Percentiles rank a stretch among this genome's conserved stretches.
phyloP scores from a whole-genome alignment of 1,140 invertebrate species.

The Heliconius hermathena region DNA sequence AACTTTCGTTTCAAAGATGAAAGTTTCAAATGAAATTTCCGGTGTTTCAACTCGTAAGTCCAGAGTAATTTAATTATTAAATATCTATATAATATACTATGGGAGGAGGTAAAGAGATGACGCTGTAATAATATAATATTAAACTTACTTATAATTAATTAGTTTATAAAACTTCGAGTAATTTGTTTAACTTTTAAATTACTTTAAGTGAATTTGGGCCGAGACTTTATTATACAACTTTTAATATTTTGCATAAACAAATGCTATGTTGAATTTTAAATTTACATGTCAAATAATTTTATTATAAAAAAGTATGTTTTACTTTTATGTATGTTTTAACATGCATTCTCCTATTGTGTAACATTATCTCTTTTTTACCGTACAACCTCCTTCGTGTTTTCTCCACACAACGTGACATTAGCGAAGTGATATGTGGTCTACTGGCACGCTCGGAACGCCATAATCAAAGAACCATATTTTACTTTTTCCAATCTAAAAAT shows the following conservation, averaged over 20 bases:
- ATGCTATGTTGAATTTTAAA: neutral
- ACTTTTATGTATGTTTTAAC: too few relatives aligned
- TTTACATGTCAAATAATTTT: neutral
- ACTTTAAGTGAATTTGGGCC: neutral
- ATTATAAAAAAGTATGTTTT: too few relatives aligned
- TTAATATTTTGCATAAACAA: neutral
- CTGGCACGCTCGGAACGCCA: too few relatives aligned
- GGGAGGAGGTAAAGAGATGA: neutral
- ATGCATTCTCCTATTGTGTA: too few relatives aligned
- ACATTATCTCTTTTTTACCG: too few relatives aligned
- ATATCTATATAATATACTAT: constrained; percentile 11
- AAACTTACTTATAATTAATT: constrained; percentile 6
- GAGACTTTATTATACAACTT: neutral
- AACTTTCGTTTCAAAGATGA: constrained; percentile 15
- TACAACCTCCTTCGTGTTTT: too few relatives aligned
- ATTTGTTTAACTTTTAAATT: neutral
- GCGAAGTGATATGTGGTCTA: too few relatives aligned
- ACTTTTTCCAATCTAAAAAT: too few relatives aligned
- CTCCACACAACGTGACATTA: too few relatives aligned
- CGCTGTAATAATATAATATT: neutral
- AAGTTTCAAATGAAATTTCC: constrained; percentile 28
- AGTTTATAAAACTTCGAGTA: neutral
- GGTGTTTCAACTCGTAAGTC: constrained; percentile 25
- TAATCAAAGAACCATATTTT: too few relatives aligned
- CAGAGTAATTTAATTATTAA: constrained; percentile 31